Base-by-base conservation (phyloP, 2,888 invertebrate species). In the Calliphora vomitoria region DNA sequence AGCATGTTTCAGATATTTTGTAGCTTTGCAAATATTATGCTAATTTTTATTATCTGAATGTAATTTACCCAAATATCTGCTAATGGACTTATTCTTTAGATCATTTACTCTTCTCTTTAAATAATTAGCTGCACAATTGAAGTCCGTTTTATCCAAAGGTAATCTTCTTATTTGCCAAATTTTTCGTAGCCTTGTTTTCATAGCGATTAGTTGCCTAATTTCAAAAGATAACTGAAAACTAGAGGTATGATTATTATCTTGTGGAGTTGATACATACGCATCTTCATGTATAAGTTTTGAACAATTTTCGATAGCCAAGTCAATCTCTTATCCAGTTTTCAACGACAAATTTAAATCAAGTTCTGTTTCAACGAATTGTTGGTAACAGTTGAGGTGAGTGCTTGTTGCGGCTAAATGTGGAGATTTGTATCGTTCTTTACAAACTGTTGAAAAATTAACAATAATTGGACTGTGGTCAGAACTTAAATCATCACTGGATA, bases 401-500 rank as follows among this genome's bases (percentile, higher is more conserved):
- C 8, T 53, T 71, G 35, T 5, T 18, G 71, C 35, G 38, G 53
- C 53, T 35, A 71, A n/a, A 15, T 71, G 53, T 8, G 71, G 4
- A 38, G 35, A 53, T 53, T 53, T 15, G 18, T 35, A 35, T 71
- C 53, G 71, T 71, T 53, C 41, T 72, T 72, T 25, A 58, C 72
- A 72, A 58, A 72, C 20, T 8, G 72, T 72, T 13, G 72, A 58
- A 58, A 41, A 72, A 38, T 25, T 72, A 31, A 71, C 53, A 53
- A 71, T 31, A 53, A 71, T 71, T 71, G 69, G 69, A 53, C 69
- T 71, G 69, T 69, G 69, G 31, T 69, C 31, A 50, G 69, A 69
- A 69, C 69, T 69, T 50, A 69, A 69, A 69, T 69, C 71, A 38
- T 71, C 53, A 71, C 71, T 71, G 18, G 71, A 71, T 35, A 71